phyloP scores from a whole-genome alignment of 2,797 vertebrate species.

The Salmo trutta region DNA sequence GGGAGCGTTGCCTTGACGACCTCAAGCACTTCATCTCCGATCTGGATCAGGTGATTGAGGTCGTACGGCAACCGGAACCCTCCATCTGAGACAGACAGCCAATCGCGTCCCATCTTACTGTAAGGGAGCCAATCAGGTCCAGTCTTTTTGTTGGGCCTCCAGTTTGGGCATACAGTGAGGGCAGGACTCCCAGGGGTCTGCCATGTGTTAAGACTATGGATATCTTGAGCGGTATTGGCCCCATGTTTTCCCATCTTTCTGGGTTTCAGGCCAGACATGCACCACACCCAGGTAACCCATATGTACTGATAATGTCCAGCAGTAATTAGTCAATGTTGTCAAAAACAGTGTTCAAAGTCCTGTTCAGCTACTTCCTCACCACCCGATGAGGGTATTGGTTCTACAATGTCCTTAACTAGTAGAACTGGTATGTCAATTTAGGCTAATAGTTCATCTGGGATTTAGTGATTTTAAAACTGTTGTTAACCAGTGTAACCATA shows the following conservation, averaged over 20 bases:
- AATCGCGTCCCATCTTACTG: slow-evolving; percentile 57
- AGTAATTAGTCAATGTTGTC: not conserved
- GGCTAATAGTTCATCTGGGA: not conserved
- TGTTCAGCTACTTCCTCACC: not conserved
- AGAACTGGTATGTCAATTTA: too few relatives aligned
- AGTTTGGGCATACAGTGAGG: not conserved
- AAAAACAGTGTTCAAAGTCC: not conserved
- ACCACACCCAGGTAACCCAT: not conserved
- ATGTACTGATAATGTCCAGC: not conserved
- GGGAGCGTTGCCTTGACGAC: slow-evolving; percentile 92
- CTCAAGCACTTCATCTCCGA: slow-evolving; percentile 88
- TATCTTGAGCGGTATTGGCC: not conserved
- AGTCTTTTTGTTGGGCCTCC: slow-evolving; percentile 40
- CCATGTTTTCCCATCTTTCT: not conserved
- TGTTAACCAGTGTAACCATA: slow-evolving; percentile 3
- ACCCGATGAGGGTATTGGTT: slow-evolving; percentile 9
- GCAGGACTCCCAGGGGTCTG: not conserved
- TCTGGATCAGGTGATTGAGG: slow-evolving; percentile 74
- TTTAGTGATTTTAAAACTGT: slow-evolving; percentile 40
- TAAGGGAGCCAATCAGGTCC: slow-evolving; percentile 50
- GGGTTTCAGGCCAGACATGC: not conserved
- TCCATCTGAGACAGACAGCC: slow-evolving; percentile 42
- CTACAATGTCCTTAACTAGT: slow-evolving; percentile 16
- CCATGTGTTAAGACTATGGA: not conserved
- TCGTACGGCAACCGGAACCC: slow-evolving; percentile 62